Conservation (phyloP, 2,888 invertebrate species). For the Ryuthela nishihirai region DNA sequence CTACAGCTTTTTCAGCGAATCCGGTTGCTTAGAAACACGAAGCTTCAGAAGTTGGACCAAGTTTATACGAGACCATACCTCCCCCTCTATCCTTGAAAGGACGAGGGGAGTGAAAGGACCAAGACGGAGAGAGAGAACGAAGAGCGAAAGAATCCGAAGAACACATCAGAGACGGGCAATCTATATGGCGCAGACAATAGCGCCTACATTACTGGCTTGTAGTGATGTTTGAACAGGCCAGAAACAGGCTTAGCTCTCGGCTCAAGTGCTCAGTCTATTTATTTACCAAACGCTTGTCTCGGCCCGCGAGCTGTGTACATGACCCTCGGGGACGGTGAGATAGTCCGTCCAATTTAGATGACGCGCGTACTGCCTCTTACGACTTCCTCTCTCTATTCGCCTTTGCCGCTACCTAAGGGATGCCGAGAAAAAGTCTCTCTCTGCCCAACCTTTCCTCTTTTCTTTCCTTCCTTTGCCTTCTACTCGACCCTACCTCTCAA, state of each 20-base stretch:
- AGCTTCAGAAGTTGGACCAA: conserved; percentile 4
- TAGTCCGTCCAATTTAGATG: conserved; percentile 19
- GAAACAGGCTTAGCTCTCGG: conserved; percentile 23
- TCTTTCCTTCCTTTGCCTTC: no score
- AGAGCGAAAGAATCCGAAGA: no score
- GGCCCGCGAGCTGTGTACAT: conserved; percentile 13
- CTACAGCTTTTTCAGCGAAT: no score
- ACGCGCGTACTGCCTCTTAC: no score
- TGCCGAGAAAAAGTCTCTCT: no score
- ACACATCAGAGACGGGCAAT: no score
- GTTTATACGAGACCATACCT: conserved; percentile 11
- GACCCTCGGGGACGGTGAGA: conserved; percentile 16
- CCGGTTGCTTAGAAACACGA: conserved; percentile 3
- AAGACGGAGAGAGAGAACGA: conserved; percentile 1
- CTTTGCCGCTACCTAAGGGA: no score
- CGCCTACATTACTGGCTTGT: conserved; percentile 30
- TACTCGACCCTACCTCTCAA: no score
- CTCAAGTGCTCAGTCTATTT: conserved; percentile 29
- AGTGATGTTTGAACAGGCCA: conserved; percentile 26
- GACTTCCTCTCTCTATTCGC: no score
- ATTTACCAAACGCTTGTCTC: conserved; percentile 19
- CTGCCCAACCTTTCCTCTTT: no score
- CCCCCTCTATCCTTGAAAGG: background rate
- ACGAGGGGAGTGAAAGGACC: conserved; percentile 4
- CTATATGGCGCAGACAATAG: conserved; percentile 20